These are phyloP conservation scores for Calonectris borealis DNA, from an alignment of 2,113 vertebrate species.

Conservation along the genomic window DNA sequence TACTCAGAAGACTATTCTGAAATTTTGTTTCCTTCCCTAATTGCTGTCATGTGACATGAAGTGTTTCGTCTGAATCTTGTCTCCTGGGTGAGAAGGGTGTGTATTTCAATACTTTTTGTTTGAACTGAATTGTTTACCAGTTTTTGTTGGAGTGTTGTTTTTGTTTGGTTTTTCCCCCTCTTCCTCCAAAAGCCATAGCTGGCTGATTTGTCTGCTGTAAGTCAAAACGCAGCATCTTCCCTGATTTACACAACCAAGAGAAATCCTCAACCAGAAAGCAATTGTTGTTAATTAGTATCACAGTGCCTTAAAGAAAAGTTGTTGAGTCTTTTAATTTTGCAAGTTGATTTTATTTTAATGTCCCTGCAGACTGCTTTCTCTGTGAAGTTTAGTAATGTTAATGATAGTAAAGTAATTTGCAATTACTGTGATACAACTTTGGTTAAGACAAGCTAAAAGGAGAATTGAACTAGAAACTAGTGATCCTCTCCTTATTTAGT, in stretches of 20 bases:
- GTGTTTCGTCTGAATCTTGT: not conserved
- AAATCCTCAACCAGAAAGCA: conserved; percentile 30
- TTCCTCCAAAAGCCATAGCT: not conserved
- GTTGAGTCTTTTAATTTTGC: conserved; percentile 53
- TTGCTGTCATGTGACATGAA: not conserved
- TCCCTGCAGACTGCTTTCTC: conserved; percentile 23
- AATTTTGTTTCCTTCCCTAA: not conserved
- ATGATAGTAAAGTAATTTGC: conserved; percentile 27
- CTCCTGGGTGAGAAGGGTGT: not conserved
- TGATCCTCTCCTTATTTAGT: conserved; percentile 2
- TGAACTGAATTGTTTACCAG: not conserved
- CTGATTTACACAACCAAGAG: not conserved
- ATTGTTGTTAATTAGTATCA: conserved; percentile 51
- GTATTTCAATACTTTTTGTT: not conserved
- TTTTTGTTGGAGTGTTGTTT: not conserved
- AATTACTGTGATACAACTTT: conserved; percentile 18
- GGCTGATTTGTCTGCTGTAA: not conserved
- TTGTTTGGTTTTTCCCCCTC: not conserved
- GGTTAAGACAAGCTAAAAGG: conserved; percentile 25
- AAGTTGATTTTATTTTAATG: conserved; percentile 51
- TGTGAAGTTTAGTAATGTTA: conserved; percentile 39
- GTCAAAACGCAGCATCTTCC: not conserved
- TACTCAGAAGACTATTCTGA: not conserved
- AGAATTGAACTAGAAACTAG: conserved; percentile 2
- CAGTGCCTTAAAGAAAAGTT: conserved; percentile 39